Conservation (phyloP, 2,797 vertebrate genomes). For the Argentina silus region DNA sequence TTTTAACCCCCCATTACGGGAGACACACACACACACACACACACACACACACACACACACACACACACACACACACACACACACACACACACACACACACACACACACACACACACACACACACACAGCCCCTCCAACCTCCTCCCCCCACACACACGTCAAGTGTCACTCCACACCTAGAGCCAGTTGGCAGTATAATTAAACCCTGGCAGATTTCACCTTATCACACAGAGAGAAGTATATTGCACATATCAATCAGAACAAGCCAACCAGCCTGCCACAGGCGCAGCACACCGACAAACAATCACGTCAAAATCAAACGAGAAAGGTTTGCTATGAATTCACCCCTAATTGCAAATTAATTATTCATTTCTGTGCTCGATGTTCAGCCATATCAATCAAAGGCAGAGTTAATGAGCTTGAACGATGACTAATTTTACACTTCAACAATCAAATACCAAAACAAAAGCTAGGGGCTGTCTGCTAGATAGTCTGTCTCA, state of each 20-base stretch:
- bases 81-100: slow-evolving; percentile 4
- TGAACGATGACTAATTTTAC: slow-evolving; percentile 67
- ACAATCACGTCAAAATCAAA: slow-evolving; percentile 53
- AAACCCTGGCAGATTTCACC: slow-evolving; percentile 61
- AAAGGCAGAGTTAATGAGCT: slow-evolving; percentile 71
- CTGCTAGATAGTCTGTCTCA: slow-evolving; percentile 38
- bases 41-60: slow-evolving; percentile 31
- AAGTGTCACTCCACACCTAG: slow-evolving; percentile 47
- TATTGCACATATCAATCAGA: slow-evolving; percentile 66
- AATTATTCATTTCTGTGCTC: slow-evolving; percentile 70
- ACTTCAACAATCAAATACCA: slow-evolving; percentile 54
- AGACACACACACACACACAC: slow-evolving; percentile 25
- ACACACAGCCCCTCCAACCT: slow-evolving; percentile 30
- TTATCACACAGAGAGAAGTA: slow-evolving; percentile 52
- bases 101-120: slow-evolving; percentile 23
- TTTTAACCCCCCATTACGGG: slow-evolving; percentile 64
- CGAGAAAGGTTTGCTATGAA: slow-evolving; percentile 59
- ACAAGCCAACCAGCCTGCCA: slow-evolving; percentile 36
- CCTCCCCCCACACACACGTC: slow-evolving; percentile 16
- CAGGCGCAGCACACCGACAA: slow-evolving; percentile 33
- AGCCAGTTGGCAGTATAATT: slow-evolving; percentile 61
- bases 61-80: slow-evolving; percentile 28
- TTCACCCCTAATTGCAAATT: slow-evolving; percentile 75
- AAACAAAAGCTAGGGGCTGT: slow-evolving; percentile 51
- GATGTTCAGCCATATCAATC: slow-evolving; percentile 67